Percentiles rank a stretch among this genome's conserved stretches.
phyloP scores from a whole-genome alignment of 2,113 vertebrate genomes.

The Anseranas semipalmata region DNA sequence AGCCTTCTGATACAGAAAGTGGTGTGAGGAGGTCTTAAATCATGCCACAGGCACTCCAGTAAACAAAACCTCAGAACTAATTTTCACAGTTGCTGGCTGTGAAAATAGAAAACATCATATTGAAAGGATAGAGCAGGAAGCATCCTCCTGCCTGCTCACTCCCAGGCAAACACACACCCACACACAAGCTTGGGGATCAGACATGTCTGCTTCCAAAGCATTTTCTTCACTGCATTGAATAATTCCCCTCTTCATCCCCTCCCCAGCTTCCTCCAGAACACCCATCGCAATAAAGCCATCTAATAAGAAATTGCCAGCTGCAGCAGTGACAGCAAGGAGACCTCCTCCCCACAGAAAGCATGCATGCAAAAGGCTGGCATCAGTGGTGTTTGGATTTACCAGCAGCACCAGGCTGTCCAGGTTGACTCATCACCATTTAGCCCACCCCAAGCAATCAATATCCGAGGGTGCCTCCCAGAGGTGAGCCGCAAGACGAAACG shows the following conservation, averaged over 20 bases:
- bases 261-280: not conserved
- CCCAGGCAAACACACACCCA: constrained; percentile 55
- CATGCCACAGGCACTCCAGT: not conserved
- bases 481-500: not conserved
- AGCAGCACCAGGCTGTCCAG: not conserved
- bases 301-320: not conserved
- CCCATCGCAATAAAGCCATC: not conserved
- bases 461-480: constrained; percentile 63
- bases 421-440: not conserved
- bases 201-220: not conserved
- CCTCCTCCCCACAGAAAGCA: rapidly evolving
- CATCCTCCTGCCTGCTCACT: constrained; percentile 13
- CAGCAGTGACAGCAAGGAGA: not conserved
- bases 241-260: not conserved
- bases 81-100: not conserved
- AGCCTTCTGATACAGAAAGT: not conserved
- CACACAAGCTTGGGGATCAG: constrained; percentile 34
- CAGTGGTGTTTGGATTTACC: not conserved
- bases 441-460: constrained; percentile 21
- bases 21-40: not conserved
- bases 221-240: not conserved
- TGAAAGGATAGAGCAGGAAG: constrained; percentile 31
- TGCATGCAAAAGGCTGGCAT: rapidly evolving
- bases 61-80: not conserved
- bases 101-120: not conserved